Evolutionary conservation across 2,113 vertebrate genomes (phyloP).

Genomic region (Tautogolabrus adspersus): DNA sequence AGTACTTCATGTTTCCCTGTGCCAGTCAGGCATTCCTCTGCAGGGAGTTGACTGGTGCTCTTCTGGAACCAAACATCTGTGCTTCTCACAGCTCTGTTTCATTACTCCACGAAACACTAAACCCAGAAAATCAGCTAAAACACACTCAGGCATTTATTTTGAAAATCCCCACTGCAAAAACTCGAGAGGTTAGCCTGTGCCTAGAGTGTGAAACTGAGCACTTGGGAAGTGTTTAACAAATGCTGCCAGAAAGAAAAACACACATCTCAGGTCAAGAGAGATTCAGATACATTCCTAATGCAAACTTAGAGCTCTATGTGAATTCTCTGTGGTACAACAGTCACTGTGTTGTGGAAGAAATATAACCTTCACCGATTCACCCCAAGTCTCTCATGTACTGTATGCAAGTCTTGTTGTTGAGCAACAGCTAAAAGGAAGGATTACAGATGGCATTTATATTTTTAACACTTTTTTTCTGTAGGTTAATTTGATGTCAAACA

Average conservation of each 20-base stretch:
- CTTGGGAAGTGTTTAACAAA: slow-evolving; percentile 69
- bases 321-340: slow-evolving; percentile 40
- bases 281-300: slow-evolving; percentile 58
- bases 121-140: slow-evolving; percentile 76
- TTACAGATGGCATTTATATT: neutral
- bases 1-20: slow-evolving; percentile 52
- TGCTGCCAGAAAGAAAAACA: slow-evolving; percentile 70
- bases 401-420: neutral
- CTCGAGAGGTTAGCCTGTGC: slow-evolving; percentile 56
- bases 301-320: slow-evolving; percentile 34
- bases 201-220: slow-evolving; percentile 62
- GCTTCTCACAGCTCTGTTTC: slow-evolving; percentile 71
- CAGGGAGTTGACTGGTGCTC: slow-evolving; percentile 71
- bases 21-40: slow-evolving; percentile 77
- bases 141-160: slow-evolving; percentile 74
- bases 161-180: slow-evolving; percentile 68
- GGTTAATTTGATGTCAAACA: neutral
- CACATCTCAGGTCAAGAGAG: slow-evolving; percentile 44
- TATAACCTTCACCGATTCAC: slow-evolving; percentile 25
- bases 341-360: slow-evolving; percentile 31
- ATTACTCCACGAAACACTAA: slow-evolving; percentile 72
- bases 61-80: slow-evolving; percentile 69
- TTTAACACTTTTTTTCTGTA: neutral
- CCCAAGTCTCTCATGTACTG: neutral
- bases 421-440: neutral